A percentile compares a stretch with the other conserved stretches of the same genome.
These are phyloP conservation scores for Seriola rivoliana DNA, from an alignment of 2,113 vertebrate species.

Conservation along the genomic window DNA sequence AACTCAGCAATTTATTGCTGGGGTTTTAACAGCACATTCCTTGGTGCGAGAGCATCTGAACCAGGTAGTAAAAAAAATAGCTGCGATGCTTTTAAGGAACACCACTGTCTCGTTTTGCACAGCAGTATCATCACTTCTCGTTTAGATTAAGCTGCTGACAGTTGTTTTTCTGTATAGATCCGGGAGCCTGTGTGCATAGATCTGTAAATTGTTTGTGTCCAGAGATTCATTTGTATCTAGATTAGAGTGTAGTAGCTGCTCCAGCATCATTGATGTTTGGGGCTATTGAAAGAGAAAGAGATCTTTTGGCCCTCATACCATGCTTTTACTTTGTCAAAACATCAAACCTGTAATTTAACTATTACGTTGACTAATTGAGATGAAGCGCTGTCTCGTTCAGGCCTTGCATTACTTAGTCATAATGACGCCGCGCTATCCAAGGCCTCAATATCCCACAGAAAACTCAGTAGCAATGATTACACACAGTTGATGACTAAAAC, in stretches of 20 bases:
- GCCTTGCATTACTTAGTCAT: conserved; percentile 56
- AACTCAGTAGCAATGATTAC: conserved; percentile 68
- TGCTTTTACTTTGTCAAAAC: conserved; percentile 52
- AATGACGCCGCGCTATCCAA: conserved; percentile 67
- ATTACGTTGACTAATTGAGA: conserved; percentile 66
- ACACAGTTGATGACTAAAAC: conserved; percentile 66
- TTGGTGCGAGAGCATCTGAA: conserved; percentile 33
- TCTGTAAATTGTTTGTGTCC: conserved; percentile 16
- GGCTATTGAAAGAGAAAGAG: conserved; percentile 11
- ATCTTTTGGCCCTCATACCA: conserved; percentile 6
- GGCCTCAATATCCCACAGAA: conserved; percentile 55
- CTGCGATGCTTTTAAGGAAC: conserved; percentile 58
- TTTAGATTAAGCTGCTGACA: conserved; percentile 56
- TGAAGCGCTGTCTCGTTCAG: conserved; percentile 45
- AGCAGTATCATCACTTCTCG: conserved; percentile 43
- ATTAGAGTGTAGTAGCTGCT: conserved; percentile 7
- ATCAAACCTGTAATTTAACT: conserved; percentile 72
- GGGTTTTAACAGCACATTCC: conserved; percentile 53
- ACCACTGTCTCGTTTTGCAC: conserved; percentile 5
- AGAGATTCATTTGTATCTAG: conserved; percentile 42
- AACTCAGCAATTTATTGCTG: conserved; percentile 57
- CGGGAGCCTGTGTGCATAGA: conserved; percentile 15
- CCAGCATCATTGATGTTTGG: conserved; percentile 10
- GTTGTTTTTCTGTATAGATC: conserved; percentile 42
- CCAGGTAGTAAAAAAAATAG: conserved; percentile 31